phyloP scores from a whole-genome alignment of 2,797 vertebrate genomes.

The Myoxocephalus aenaeus region DNA sequence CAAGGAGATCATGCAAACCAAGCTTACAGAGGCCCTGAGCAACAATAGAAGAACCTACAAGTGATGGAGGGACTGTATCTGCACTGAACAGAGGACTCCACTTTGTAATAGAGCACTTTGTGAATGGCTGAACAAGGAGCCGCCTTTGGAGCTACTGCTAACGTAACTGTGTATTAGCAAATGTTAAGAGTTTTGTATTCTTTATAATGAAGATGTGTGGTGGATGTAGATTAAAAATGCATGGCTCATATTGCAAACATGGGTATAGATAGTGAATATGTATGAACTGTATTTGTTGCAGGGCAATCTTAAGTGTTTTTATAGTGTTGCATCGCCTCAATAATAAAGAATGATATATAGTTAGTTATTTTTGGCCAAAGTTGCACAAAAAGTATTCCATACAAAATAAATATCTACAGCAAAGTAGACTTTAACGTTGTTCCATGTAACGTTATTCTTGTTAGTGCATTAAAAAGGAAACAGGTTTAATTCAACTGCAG shows the following conservation, averaged over 20 bases:
- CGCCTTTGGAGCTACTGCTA: neutral
- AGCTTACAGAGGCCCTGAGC: conserved; percentile 34
- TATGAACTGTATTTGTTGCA: neutral
- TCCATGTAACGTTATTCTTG: neutral
- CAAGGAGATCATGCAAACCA: conserved; percentile 32
- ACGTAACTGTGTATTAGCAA: neutral
- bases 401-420: neutral
- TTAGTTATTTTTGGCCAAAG: neutral
- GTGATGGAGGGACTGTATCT: neutral
- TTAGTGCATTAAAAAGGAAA: neutral
- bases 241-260: too few relatives aligned
- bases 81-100: neutral
- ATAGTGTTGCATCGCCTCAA: neutral
- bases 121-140: neutral
- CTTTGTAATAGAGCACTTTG: neutral
- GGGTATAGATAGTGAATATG: neutral
- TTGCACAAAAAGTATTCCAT: neutral
- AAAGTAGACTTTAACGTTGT: neutral
- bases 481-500: neutral
- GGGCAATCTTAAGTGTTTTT: neutral
- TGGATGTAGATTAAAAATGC: neutral
- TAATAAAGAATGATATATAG: neutral
- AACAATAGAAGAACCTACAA: neutral
- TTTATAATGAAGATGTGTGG: neutral
- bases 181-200: neutral